phyloP scores from a whole-genome alignment of 2,113 vertebrate species.

The Lepidiolamprologus cunningtoni region DNA sequence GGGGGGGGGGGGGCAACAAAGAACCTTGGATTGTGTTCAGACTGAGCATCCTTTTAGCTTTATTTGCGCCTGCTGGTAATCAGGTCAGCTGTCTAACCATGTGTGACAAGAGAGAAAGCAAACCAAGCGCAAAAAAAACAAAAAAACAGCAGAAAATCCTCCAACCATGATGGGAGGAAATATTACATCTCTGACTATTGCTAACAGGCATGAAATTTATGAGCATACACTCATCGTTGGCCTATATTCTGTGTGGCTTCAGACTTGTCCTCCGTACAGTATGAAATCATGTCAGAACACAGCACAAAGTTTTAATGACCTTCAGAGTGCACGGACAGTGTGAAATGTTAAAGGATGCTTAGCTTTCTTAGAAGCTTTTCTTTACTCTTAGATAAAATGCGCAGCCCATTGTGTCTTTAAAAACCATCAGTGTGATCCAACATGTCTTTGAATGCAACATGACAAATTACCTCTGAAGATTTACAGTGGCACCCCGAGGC shows the following conservation, averaged over 20 bases:
- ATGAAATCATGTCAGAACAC: neutral
- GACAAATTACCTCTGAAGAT: conserved; percentile 3
- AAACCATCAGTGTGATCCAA: neutral
- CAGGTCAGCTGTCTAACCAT: conserved; percentile 42
- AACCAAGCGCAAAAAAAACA: neutral
- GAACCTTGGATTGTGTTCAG: neutral
- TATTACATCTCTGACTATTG: neutral
- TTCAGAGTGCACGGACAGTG: neutral
- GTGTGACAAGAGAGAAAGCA: conserved; percentile 19
- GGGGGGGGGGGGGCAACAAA: neutral
- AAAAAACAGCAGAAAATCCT: neutral
- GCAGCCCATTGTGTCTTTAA: neutral
- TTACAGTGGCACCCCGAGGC: neutral
- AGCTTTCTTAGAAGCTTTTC: neutral
- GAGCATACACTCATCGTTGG: neutral
- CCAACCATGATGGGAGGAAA: neutral
- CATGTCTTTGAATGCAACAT: neutral
- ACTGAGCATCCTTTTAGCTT: neutral
- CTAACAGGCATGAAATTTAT: neutral
- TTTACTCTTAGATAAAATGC: neutral
- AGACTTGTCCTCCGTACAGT: neutral
- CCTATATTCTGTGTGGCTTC: neutral
- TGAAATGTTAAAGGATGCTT: neutral
- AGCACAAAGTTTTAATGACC: neutral
- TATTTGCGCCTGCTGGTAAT: conserved; percentile 25